Conservation (phyloP, 2,888 invertebrate species). For the Euphydryas editha region DNA sequence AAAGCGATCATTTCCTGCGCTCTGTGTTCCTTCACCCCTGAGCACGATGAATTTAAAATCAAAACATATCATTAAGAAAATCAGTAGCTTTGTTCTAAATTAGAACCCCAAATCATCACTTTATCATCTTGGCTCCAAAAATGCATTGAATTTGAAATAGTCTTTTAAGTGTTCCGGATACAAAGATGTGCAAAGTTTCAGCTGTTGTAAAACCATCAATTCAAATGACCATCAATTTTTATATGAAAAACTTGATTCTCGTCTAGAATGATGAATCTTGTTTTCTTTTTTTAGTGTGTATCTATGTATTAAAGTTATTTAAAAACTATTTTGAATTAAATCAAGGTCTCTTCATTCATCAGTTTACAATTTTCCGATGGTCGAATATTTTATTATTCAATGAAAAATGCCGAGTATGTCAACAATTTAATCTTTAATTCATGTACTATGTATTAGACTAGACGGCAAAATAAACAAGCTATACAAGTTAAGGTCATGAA, state of each 20-base stretch:
- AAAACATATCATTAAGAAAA: too few species aligned
- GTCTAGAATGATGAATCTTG: not conserved
- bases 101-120: too few species aligned
- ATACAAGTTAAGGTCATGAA: constrained; percentile 14
- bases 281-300: not conserved
- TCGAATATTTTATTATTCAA: constrained; percentile 54
- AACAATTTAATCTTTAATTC: constrained; percentile 30
- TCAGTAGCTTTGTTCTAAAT: too few species aligned
- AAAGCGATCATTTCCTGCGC: too few species aligned
- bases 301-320: not conserved
- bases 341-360: constrained; percentile 5
- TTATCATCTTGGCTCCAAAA: too few species aligned
- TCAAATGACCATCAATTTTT: too few species aligned
- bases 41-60: too few species aligned
- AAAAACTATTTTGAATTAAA: not conserved
- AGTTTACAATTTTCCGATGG: constrained; percentile 47
- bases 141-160: too few species aligned
- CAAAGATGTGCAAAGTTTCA: too few species aligned
- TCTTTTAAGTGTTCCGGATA: too few species aligned
- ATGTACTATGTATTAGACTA: constrained; percentile 10
- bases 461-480: constrained; percentile 7
- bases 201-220: too few species aligned
- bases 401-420: constrained; percentile 38
- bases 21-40: too few species aligned
- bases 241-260: not conserved